Conservation (phyloP, 2,888 invertebrate species). For the Alloscopus bannaensis region DNA sequence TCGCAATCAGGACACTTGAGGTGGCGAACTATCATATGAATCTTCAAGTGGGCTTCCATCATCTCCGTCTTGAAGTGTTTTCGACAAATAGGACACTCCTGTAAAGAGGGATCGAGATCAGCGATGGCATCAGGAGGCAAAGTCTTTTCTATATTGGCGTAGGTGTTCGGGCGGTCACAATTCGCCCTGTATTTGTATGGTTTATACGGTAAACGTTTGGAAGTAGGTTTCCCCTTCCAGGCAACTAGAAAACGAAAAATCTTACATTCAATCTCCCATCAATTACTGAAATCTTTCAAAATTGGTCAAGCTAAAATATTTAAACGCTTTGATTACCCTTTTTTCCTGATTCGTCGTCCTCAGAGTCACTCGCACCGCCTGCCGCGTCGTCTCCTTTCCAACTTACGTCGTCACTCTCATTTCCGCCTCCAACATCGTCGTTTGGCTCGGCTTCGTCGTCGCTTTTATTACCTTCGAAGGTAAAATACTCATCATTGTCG, state of each 20-base stretch:
- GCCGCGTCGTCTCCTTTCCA: not conserved
- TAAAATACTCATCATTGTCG: not conserved
- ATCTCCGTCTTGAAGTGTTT: slow-evolving; percentile 27
- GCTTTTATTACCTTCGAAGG: not conserved
- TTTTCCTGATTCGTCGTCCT: slow-evolving; percentile 9
- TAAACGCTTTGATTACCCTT: not conserved
- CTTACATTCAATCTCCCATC: too few relatives aligned
- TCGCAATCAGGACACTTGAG: slow-evolving; percentile 33
- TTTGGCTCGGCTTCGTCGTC: not conserved
- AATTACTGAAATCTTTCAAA: too few relatives aligned
- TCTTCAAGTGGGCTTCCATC: slow-evolving; percentile 7
- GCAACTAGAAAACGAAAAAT: too few relatives aligned
- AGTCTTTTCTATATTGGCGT: too few relatives aligned
- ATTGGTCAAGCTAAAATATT: not conserved
- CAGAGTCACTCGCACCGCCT: not conserved
- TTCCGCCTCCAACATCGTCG: not conserved
- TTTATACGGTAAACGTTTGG: too few relatives aligned
- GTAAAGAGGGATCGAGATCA: slow-evolving; percentile 8
- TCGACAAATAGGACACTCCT: slow-evolving; percentile 29
- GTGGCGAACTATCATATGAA: slow-evolving; percentile 30
- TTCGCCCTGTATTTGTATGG: too few relatives aligned
- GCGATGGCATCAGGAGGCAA: slow-evolving; percentile 16
- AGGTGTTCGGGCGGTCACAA: too few relatives aligned
- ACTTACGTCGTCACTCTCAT: not conserved
- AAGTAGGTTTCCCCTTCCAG: too few relatives aligned